Base-by-base conservation (phyloP, 1,140 invertebrate genomes). In the Fragariocoptes setiger region DNA sequence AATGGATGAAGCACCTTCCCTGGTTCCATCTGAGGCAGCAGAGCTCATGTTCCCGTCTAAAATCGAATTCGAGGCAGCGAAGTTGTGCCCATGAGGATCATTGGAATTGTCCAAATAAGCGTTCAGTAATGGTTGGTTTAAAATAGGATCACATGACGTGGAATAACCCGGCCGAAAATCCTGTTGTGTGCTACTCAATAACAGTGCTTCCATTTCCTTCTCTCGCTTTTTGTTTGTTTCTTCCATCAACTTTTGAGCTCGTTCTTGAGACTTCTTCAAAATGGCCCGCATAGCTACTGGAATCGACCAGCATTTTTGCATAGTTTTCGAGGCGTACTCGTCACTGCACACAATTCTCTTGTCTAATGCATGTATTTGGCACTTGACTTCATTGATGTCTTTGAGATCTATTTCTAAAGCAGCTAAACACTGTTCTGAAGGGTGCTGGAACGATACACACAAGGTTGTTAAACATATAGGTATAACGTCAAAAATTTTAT, bases 401-500 rank as follows among this genome's bases (percentile, higher is more conserved):
- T 68, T 65, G 19, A 94, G 56, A 54, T 88, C 73, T 42, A 94
- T 62, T 52, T 90, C 82, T 14, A 76, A 74, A 0, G 82, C 88
- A 0, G 80, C 74, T 66, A 90, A 72, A 43, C 73, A 75, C 54
- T 88, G 79, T 51, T 86, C 76, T 19, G 74, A 62, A 0, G 83
- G 83, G 62, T 92, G 80, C 54, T 90, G 80, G 54, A 94, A 69
- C 21, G 76, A 74, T 3, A 92, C 68, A 14, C 74, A 76, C 40
- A 94, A 69, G 53, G 80, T 76, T n/a, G 55, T 52, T 42, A 79
- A 71, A 1, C 78, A 82, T 2, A 85, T 58, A 4, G 80, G 75
- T 48, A 71, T 80, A 46, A 90, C 68, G 61, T 94, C 83, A 53
- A 90, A 74, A 62, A 86, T 82, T 21, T 74, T 69, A 44, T 67